Base-by-base conservation (phyloP, 2,888 invertebrate species). In the Micoletzkya japonica region DNA sequence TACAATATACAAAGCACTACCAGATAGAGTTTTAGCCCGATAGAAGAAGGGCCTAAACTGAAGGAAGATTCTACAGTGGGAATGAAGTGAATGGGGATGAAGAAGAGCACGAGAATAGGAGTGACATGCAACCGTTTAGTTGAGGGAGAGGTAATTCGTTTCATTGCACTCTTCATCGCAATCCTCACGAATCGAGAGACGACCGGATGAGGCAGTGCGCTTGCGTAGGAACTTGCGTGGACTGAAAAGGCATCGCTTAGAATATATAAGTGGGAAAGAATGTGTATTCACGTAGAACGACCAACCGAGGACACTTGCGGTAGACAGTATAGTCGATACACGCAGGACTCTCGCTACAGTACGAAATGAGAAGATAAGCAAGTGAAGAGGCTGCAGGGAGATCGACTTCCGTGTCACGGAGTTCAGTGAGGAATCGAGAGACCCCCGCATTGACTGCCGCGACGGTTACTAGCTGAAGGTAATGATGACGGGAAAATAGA, bases 341-440 rank as follows among this genome's bases (percentile, higher is more conserved):
- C 7, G 68, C 57, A 17, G 68, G 68, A 32, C 57, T 58, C 49
- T 68, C 68, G 30, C 44, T 58, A n/a, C 57, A 57, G 32, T 68
- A 68, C 6, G 57, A 58, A 3, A 68, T 58, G 4, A 68, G 68
- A 1, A 68, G 68, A 32, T 57, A 58, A 14, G 68, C 68, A 0
- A 68, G 68, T 30, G 68, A 68, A 4, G 68, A 68, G 6, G 68
- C 68, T 6, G 68, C 68, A 7, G 68, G 68, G 14, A 68, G 68
- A 20, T 68, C 68, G n/a, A 66, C 64, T 49, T 68, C 68, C 6
- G 49, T 57, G 32, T 68, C 68, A 24, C 68, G 17, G 2, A 68
- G 36, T 26, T 68, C 68, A 20, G 49, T 49, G 17, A 68, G 58
- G 24, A 68, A 58, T n/a, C 68, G 68, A 68, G 68, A 68, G 10